Evolutionary conservation across 2,888 invertebrate species (phyloP).

Genomic region (Tetragonula carbonaria): DNA sequence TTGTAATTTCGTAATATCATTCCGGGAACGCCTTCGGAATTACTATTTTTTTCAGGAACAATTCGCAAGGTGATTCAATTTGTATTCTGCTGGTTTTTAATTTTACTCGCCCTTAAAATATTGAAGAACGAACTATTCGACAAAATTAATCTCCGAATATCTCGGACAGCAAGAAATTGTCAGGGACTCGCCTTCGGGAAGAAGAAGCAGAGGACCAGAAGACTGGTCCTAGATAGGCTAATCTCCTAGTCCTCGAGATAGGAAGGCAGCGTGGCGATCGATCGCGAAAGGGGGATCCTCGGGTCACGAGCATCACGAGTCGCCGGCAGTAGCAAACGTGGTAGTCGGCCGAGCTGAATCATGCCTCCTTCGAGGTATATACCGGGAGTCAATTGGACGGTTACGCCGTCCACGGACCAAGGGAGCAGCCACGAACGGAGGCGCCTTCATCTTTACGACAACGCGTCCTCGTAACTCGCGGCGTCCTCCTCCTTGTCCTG

Average conservation of each 20-base stretch:
- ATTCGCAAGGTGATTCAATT: too few relatives aligned
- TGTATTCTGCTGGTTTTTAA: too few relatives aligned
- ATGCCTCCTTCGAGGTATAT: constrained; percentile 70
- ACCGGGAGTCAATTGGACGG: constrained; percentile 75
- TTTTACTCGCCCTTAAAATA: too few relatives aligned
- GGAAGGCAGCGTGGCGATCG: constrained; percentile 60
- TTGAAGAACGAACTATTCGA: too few relatives aligned
- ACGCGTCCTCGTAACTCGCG: constrained; percentile 74
- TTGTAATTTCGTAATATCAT: too few relatives aligned
- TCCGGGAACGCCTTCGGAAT: too few relatives aligned
- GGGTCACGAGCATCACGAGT: constrained; percentile 78
- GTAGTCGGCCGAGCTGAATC: constrained; percentile 68
- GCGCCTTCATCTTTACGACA: constrained; percentile 76
- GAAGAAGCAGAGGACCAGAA: not conserved
- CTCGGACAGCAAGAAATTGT: too few relatives aligned
- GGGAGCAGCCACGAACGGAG: constrained; percentile 70
- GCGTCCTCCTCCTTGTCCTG: constrained; percentile 53
- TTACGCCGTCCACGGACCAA: constrained; percentile 68
- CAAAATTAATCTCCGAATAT: too few relatives aligned
- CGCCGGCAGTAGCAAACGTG: constrained; percentile 67
- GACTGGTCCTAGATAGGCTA: constrained; percentile 32
- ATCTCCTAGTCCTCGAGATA: constrained; percentile 51
- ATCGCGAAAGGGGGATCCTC: constrained; percentile 63
- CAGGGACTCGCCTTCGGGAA: not conserved
- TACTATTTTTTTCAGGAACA: too few relatives aligned